These are phyloP conservation scores for Cottoperca gobio DNA, from an alignment of 2,797 vertebrate species.

Conservation along the genomic window DNA sequence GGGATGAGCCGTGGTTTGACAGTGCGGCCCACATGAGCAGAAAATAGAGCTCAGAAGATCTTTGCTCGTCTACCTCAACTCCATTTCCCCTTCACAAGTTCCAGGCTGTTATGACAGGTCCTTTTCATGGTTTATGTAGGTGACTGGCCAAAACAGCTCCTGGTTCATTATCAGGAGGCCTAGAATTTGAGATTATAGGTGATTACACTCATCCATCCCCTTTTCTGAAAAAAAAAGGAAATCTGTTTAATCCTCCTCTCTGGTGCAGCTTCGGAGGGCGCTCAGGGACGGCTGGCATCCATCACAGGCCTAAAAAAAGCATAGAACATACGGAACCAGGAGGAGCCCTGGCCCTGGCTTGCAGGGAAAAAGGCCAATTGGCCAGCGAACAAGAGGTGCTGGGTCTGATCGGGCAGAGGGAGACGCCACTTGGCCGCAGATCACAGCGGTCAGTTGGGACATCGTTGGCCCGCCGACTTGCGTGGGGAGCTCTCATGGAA, in stretches of 20 bases:
- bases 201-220: slow-evolving; percentile 84
- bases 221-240: slow-evolving; percentile 78
- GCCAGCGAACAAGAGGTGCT: slow-evolving; percentile 84
- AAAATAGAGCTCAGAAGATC: slow-evolving; percentile 46
- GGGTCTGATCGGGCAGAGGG: slow-evolving; percentile 84
- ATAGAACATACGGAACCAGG: slow-evolving; percentile 86
- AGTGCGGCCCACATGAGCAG: slow-evolving; percentile 35
- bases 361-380: slow-evolving; percentile 85
- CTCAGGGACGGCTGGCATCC: slow-evolving; percentile 81
- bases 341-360: slow-evolving; percentile 82
- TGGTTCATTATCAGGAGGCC: slow-evolving; percentile 84
- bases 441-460: slow-evolving; percentile 88
- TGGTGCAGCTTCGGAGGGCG: slow-evolving; percentile 79
- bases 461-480: slow-evolving; percentile 73
- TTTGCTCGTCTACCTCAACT: slow-evolving; percentile 36
- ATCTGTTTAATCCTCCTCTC: slow-evolving; percentile 84
- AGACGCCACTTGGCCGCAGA: slow-evolving; percentile 85
- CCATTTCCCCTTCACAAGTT: slow-evolving; percentile 51
- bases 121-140: slow-evolving; percentile 73
- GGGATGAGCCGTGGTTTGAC: slow-evolving; percentile 36
- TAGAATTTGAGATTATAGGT: slow-evolving; percentile 88
- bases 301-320: slow-evolving; percentile 84
- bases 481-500: slow-evolving; percentile 77
- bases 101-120: slow-evolving; percentile 52
- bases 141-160: slow-evolving; percentile 69